These are phyloP conservation scores for Poecilia latipinna DNA, from an alignment of 2,113 vertebrate genomes.

Conservation along the genomic window DNA sequence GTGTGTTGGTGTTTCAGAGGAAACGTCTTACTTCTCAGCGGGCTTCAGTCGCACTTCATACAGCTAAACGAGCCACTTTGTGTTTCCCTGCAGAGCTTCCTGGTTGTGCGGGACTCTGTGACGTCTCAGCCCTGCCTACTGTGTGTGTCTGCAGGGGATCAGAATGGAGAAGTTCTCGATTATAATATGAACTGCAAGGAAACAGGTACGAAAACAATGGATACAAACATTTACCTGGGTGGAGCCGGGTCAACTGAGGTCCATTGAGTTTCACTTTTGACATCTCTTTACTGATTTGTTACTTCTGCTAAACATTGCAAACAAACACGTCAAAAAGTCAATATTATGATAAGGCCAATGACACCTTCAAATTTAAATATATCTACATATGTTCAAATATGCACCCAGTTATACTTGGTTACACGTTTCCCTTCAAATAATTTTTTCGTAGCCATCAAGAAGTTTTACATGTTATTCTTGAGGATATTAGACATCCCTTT, in stretches of 20 bases:
- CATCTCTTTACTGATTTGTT: neutral
- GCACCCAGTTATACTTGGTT: too few species aligned
- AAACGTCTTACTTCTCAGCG: constrained; percentile 9
- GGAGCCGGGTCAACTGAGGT: neutral
- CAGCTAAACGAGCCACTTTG: constrained; percentile 48
- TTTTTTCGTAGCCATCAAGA: neutral
- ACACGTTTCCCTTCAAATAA: too few species aligned
- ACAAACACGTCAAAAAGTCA: neutral
- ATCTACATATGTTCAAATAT: too few species aligned
- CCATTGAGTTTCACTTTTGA: neutral
- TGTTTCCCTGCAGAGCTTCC: constrained; percentile 71
- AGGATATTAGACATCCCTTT: too few species aligned
- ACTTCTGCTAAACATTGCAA: neutral
- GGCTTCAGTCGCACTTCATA: neutral
- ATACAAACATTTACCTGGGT: neutral
- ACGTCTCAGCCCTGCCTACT: constrained; percentile 61
- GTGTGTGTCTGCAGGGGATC: constrained; percentile 66
- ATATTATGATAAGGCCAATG: neutral
- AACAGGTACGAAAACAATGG: constrained; percentile 47
- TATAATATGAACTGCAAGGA: constrained; percentile 46
- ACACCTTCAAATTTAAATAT: neutral
- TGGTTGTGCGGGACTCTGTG: constrained; percentile 56
- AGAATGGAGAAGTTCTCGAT: constrained; percentile 46
- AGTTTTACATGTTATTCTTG: too few species aligned
- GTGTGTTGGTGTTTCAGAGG: neutral